These are phyloP conservation scores for Coreoperca whiteheadi DNA, from an alignment of 2,113 vertebrate genomes.

Conservation along the genomic window DNA sequence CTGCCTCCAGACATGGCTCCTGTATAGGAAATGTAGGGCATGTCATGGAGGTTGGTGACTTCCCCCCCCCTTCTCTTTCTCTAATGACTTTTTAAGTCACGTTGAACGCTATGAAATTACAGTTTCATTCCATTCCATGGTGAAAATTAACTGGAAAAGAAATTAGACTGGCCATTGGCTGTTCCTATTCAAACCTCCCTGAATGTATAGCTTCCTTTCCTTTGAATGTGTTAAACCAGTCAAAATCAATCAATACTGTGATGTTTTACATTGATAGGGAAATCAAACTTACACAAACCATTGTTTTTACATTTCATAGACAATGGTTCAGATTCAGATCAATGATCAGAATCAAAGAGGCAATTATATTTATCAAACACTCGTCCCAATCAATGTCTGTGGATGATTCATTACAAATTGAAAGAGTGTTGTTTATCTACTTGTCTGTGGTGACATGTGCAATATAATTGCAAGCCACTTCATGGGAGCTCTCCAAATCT, in stretches of 20 bases:
- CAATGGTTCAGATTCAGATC: slow-evolving; percentile 67
- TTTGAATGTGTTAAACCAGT: slow-evolving; percentile 21
- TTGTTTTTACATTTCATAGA: slow-evolving; percentile 44
- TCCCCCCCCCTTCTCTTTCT: not conserved
- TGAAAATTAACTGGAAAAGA: slow-evolving; percentile 38
- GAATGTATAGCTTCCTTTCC: not conserved
- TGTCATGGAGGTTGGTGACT: slow-evolving; percentile 39
- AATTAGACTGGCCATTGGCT: slow-evolving; percentile 19
- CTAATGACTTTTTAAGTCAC: slow-evolving; percentile 65
- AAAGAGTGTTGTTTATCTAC: slow-evolving; percentile 68
- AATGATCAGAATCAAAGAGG: slow-evolving; percentile 75
- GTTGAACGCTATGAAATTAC: slow-evolving; percentile 52
- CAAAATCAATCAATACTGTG: slow-evolving; percentile 39
- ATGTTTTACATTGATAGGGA: slow-evolving; percentile 43
- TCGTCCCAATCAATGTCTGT: slow-evolving; percentile 70
- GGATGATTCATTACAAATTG: slow-evolving; percentile 70
- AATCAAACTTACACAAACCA: slow-evolving; percentile 45
- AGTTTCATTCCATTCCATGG: slow-evolving; percentile 34
- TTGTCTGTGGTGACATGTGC: slow-evolving; percentile 68
- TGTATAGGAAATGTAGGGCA: slow-evolving; percentile 62
- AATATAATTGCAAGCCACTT: slow-evolving; percentile 73
- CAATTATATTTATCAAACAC: slow-evolving; percentile 74
- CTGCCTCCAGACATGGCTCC: slow-evolving; percentile 51
- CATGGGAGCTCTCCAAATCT: slow-evolving; percentile 63
- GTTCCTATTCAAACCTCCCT: not conserved